Evolutionary conservation across 92 coral and sea anemone species (phyloP), one percentile per base, ranked within the genome.

Genomic region (Isaurus tuberculatus): DNA sequence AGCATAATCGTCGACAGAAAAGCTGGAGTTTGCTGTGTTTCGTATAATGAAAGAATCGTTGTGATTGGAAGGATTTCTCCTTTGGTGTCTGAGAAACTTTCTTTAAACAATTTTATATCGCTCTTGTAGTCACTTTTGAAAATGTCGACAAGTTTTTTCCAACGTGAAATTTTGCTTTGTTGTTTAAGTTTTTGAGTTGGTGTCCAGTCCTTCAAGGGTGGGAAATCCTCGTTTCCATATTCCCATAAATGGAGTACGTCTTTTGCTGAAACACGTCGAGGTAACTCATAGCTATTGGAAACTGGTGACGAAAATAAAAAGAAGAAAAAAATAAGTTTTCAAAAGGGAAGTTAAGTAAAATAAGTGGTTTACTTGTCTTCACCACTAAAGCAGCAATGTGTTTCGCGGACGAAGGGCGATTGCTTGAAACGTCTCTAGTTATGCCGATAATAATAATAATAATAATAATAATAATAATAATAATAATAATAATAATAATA

Each of bases 231-330:
- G 65, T 92, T 88, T 44, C 99, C 99, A 74, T 91, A 86, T 73
- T 97, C 99, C 99, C 99, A 97, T 4, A 97, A 82, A 65, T 86
- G 90, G 66, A 97, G 94, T 42, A 94, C 99, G 27, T 97, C 97
- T 71, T 89, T 90, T 16, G 99, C 97, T 15, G 98, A 92, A 37
- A 97, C 95, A 60, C 97, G 75, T 10, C 94, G 84, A 4, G 99
- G 99, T 44, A 97, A 82, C 72, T 94, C 97, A 73, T 91, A 94
- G 27, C 88, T 75, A 13, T 81, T 49, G 40, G 71, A 69, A 31
- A 88, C 85, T 86, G 48, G 73, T 55, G 60, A 65, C 22, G 68
- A 83, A 17, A 79, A 68, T 26, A 20, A 58, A 58, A 23, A 15
- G 15, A 77, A 32, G 9, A 58, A 25, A 58, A 14, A 63, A 63